Percentiles rank a stretch among this genome's conserved stretches.
phyloP scores from a whole-genome alignment of 2,113 vertebrate genomes.

The Coreoperca whiteheadi region DNA sequence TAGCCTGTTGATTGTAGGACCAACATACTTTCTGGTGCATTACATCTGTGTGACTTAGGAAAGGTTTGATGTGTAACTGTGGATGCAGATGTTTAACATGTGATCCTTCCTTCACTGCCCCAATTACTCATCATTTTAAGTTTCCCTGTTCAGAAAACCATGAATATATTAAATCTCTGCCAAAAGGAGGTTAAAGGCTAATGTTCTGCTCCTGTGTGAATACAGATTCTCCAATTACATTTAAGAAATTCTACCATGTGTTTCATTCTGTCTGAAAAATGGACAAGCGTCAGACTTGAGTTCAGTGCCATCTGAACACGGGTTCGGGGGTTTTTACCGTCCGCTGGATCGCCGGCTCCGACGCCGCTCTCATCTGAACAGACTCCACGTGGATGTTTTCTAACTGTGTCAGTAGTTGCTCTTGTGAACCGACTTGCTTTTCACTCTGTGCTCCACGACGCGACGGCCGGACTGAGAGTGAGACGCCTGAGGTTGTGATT shows the following conservation, averaged over 20 bases:
- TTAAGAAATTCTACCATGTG: not conserved
- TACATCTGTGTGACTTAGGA: not conserved
- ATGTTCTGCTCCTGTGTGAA: conserved; percentile 34
- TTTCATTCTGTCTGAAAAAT: conserved; percentile 15
- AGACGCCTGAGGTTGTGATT: conserved; percentile 5
- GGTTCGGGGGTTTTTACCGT: not conserved
- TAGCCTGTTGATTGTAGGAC: not conserved
- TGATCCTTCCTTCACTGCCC: not conserved
- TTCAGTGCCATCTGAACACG: not conserved
- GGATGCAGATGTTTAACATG: conserved; percentile 5
- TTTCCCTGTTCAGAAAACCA: conserved; percentile 1
- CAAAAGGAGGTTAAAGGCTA: not conserved
- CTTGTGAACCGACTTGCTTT: conserved; percentile 67
- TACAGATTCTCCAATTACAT: not conserved
- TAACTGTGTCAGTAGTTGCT: conserved; percentile 50
- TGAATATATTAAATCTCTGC: not conserved
- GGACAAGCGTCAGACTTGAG: not conserved
- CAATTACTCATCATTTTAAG: not conserved
- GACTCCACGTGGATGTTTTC: conserved; percentile 48
- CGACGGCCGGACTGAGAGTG: not conserved
- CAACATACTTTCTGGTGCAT: conserved; percentile 2
- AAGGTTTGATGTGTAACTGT: not conserved
- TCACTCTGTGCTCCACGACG: conserved; percentile 63
- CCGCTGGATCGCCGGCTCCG: not conserved
- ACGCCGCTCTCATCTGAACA: conserved; percentile 1